A percentile compares a stretch with the other conserved stretches of the same genome.
Evolutionary conservation across 1,140 invertebrate species (phyloP).

Genomic region (Yoshiicerus persimilis): DNA sequence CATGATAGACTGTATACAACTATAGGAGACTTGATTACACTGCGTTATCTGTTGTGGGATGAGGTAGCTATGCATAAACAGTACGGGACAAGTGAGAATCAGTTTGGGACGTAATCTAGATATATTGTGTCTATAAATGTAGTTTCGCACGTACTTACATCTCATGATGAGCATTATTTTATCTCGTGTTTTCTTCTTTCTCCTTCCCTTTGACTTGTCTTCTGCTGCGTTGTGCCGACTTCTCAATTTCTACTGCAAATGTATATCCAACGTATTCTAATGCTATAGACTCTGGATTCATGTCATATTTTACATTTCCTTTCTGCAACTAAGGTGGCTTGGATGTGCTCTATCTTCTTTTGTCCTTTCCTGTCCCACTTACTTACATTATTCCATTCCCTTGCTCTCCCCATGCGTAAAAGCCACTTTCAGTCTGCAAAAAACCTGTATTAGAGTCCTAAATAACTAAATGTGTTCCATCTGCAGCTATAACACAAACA

Average conservation of each 20-base stretch:
- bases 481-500: not conserved
- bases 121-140: not conserved
- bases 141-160: slow-evolving; percentile 12
- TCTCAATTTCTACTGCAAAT: not conserved
- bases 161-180: slow-evolving; percentile 11
- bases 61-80: not conserved
- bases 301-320: not conserved
- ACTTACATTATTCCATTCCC: not conserved
- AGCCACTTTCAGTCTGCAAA: not conserved
- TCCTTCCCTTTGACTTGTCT: not conserved
- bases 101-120: not conserved
- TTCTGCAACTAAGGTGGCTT: not conserved
- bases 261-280: not conserved
- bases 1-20: not conserved
- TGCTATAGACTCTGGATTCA: not conserved
- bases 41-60: not conserved
- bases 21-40: not conserved
- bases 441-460: not conserved
- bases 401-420: not conserved
- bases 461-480: not conserved
- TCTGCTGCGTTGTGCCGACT: not conserved
- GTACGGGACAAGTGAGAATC: not conserved
- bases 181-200: not conserved
- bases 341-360: not conserved
- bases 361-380: not conserved